These are phyloP conservation scores for Luffia ferchaultella DNA, from an alignment of 2,888 invertebrate species.

Conservation along the genomic window DNA sequence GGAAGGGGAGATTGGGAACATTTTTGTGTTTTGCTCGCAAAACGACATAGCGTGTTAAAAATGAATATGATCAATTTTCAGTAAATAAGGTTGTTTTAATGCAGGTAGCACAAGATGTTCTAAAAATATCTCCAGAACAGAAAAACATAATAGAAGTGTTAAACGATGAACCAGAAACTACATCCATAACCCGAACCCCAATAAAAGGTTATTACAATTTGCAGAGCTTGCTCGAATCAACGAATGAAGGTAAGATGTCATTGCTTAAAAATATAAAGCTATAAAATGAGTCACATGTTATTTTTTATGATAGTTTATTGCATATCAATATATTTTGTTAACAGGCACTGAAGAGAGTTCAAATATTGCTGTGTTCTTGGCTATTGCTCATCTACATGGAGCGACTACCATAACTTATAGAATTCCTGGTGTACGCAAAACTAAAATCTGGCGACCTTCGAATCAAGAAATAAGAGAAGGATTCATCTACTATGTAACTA, in stretches of 20 bases:
- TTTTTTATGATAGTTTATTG: background rate
- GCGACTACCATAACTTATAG: background rate
- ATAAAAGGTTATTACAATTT: background rate
- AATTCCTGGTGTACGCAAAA: background rate
- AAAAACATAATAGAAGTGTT: no score
- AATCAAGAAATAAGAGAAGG: background rate
- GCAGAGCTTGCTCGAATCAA: background rate
- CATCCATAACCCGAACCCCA: no score
- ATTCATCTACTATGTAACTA: background rate
- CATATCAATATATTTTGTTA: background rate
- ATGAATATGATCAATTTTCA: no score
- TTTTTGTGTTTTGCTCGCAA: no score
- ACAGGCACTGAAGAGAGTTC: background rate
- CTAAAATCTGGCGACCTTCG: background rate
- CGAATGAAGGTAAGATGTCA: background rate
- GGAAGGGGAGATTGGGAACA: no score
- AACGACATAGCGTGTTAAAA: no score
- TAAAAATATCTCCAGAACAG: no score
- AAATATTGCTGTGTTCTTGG: background rate
- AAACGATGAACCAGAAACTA: no score
- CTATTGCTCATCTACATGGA: background rate
- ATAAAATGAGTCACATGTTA: background rate
- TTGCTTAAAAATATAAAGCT: background rate
- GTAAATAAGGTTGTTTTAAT: no score
- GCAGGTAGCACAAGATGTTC: no score